phyloP scores from a whole-genome alignment of 2,888 invertebrate genomes.

The Mayetiola destructor region DNA sequence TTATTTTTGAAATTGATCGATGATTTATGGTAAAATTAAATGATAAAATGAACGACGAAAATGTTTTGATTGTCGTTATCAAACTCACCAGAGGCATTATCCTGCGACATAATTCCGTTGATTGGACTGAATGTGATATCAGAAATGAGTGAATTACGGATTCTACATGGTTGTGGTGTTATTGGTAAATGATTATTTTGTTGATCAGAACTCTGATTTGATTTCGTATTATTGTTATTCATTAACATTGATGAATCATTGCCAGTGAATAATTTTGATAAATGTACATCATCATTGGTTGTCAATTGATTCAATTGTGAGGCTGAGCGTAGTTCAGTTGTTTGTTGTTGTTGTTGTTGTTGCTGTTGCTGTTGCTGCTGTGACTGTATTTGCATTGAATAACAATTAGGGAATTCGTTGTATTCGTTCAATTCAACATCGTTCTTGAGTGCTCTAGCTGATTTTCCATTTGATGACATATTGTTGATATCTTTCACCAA shows the following conservation, averaged over 20 bases:
- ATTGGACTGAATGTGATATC: conserved; percentile 52
- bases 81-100: conserved; percentile 24
- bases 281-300: background rate
- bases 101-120: conserved; percentile 19
- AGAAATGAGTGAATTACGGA: conserved; percentile 52
- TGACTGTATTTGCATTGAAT: background rate
- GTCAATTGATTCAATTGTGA: background rate
- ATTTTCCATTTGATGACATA: conserved; percentile 3
- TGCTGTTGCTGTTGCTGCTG: conserved; percentile 1
- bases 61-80: conserved; percentile 13
- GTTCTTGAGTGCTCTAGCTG: conserved; percentile 11
- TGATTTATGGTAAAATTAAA: too few species aligned
- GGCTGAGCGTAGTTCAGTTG: background rate
- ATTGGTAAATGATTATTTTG: background rate
- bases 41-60: conserved; percentile 1
- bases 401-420: background rate
- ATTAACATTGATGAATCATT: background rate
- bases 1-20: too few species aligned
- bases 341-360: background rate
- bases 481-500: conserved; percentile 5
- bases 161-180: conserved; percentile 18
- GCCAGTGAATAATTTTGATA: background rate
- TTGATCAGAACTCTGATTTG: background rate
- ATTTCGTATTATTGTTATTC: conserved; percentile 1
- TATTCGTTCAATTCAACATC: conserved; percentile 10